Base-by-base conservation (phyloP, 2,888 invertebrate species). In the Tillus elongatus region DNA sequence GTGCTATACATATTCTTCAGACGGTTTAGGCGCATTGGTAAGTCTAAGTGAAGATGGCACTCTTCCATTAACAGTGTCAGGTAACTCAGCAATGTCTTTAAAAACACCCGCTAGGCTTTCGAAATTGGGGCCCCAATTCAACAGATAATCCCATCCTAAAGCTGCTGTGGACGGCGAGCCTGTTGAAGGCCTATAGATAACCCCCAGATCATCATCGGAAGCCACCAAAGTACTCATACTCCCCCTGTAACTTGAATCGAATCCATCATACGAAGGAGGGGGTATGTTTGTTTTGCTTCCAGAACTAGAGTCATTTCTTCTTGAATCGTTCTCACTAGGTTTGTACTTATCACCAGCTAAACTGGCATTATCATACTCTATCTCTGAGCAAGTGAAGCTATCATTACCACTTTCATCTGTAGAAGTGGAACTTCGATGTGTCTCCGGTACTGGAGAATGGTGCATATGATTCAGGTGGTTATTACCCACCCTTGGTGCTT, bases 311-410 rank as follows among this genome's bases (percentile, higher is more conserved):
- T 61, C 57, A 42, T 59, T 59, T 16, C 61, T 44, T 30, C 57
- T 43, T 11, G 57, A 47, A 41, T 64, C 64, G 40, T 53, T 60
- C 15, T 38, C 38, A 11, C 14, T 32, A 11, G 58, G 52, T 50
- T 65, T 66, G 42, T 77, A 71, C 57, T 87, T 86, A 57, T 86
- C 86, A 10, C 85, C 86, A 36, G 77, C 81, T 44, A 87, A 69
- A 54, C 86, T 86, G 55, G 87, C 85, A 59, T 91, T 90, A 57
- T 93, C 93, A 61, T 92, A 93, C 64, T 96, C 96, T 59, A 93
- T 93, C 70, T 95, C 95, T 0, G 95, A 95, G 68, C 95, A 96
- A 8, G 95, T 96, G 69, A 96, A 96, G 52, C 93, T 93, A 61
- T 96, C 95, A 66, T 95, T 92, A 3, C 84, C 85, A 65, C 93